phyloP scores from a whole-genome alignment of 2,888 invertebrate genomes.

The Sthenelais limicola region DNA sequence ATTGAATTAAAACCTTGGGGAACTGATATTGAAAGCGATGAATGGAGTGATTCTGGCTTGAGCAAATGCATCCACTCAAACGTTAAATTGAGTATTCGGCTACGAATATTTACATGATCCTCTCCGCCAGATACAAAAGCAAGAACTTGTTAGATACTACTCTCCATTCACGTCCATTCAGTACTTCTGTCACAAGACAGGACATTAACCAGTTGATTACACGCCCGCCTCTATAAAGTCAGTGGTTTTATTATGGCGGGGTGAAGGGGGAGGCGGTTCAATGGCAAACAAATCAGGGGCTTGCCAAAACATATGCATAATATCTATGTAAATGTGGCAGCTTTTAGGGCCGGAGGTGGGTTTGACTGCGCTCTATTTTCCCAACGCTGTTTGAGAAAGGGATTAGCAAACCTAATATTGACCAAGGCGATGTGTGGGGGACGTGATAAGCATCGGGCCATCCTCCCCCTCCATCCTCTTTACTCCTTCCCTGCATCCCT shows the following conservation, averaged over 20 bases:
- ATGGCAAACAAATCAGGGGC: conserved; percentile 28
- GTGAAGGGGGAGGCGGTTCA: neutral
- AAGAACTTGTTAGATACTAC: no score
- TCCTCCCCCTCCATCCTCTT: neutral
- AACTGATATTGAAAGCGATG: no score
- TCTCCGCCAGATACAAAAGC: no score
- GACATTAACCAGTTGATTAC: no score
- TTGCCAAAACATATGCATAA: conserved; percentile 38
- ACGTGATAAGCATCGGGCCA: conserved; percentile 22
- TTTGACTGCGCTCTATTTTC: conserved; percentile 36
- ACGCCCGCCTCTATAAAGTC: no score
- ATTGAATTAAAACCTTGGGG: no score
- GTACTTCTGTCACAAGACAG: no score
- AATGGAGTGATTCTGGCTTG: no score
- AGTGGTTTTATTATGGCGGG: neutral
- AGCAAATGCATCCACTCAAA: no score
- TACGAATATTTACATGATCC: no score
- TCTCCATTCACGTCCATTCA: no score
- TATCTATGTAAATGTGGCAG: conserved; percentile 41
- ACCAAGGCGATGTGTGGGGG: conserved; percentile 18
- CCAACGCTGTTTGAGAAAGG: conserved; percentile 39
- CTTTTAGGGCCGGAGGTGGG: conserved; percentile 19
- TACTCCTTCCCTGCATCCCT: neutral
- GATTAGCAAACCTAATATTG: conserved; percentile 42
- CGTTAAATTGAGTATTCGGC: no score